A percentile compares a stretch with the other conserved stretches of the same genome.
Conservation (phyloP, 2,888 invertebrate genomes). For the Abrostola tripartita region DNA sequence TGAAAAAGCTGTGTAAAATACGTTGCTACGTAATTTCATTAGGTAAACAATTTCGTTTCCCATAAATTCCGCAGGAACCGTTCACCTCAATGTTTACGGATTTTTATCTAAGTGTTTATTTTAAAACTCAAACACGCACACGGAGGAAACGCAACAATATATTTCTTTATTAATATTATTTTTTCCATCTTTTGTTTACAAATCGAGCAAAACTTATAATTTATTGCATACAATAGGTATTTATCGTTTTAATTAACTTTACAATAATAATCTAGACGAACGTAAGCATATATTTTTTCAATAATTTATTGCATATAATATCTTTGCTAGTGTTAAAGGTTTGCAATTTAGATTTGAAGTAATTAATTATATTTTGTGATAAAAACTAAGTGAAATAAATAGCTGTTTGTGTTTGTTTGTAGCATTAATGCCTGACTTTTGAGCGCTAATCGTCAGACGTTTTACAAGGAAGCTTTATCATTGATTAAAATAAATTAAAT, state of each 20-base stretch:
- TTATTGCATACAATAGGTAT: conserved; percentile 33
- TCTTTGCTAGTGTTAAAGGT: conserved; percentile 58
- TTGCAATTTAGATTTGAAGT: conserved; percentile 61
- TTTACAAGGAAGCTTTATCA: conserved; percentile 22
- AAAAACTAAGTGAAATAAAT: conserved; percentile 53
- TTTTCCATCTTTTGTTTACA: conserved; percentile 76
- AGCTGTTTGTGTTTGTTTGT: conserved; percentile 28
- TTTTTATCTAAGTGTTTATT: conserved; percentile 69
- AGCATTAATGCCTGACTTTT: conserved; percentile 14
- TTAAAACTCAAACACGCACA: conserved; percentile 65
- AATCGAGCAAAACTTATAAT: conserved; percentile 52
- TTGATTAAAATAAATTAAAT: conserved; percentile 18
- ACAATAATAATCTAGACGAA: conserved; percentile 54
- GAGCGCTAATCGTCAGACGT: conserved; percentile 27
- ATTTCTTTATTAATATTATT: conserved; percentile 72
- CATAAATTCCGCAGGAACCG: conserved; percentile 62
- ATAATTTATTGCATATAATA: conserved; percentile 67
- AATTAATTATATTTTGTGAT: conserved; percentile 64
- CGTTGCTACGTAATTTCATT: conserved; percentile 50
- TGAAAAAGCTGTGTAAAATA: conserved; percentile 42
- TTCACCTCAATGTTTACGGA: conserved; percentile 72
- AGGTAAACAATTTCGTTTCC: conserved; percentile 56
- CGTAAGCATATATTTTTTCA: conserved; percentile 61
- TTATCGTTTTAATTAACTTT: conserved; percentile 72
- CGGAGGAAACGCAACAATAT: conserved; percentile 67